phyloP scores from a whole-genome alignment of 35 echinoderm and acorn worm genomes.

The Lytechinus pictus region DNA sequence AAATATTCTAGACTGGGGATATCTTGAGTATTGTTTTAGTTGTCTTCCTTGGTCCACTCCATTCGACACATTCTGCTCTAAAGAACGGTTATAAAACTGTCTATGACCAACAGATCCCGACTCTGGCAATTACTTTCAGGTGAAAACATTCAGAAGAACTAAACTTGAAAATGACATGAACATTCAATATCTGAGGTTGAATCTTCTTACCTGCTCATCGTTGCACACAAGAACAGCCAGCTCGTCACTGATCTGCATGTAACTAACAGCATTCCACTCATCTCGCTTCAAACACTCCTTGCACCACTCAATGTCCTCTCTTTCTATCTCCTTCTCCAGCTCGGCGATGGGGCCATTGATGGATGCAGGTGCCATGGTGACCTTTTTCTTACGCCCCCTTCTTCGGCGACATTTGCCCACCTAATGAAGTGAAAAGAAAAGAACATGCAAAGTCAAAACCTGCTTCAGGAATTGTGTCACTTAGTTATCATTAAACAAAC shows the following conservation, averaged over 20 bases:
- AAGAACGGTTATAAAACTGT: too few species aligned
- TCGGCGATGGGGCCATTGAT: neutral
- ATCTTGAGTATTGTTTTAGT: too few species aligned
- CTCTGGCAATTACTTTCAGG: too few species aligned
- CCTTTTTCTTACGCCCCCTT: neutral
- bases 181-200: too few species aligned
- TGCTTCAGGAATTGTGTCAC: neutral
- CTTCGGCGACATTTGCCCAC: neutral
- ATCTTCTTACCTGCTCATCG: constrained; percentile 50
- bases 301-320: constrained; percentile 62
- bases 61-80: too few species aligned
- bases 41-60: too few species aligned
- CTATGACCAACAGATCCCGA: too few species aligned
- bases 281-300: constrained; percentile 10
- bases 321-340: constrained; percentile 11
- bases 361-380: constrained; percentile 32
- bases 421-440: neutral
- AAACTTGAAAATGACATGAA: too few species aligned
- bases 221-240: constrained; percentile 59
- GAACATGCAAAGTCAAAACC: neutral
- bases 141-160: too few species aligned
- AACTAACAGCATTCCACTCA: constrained; percentile 20
- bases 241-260: constrained; percentile 59
- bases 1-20: too few species aligned
- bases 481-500: neutral